Evolutionary conservation across 2,888 invertebrate genomes (phyloP), one percentile per base, ranked within the genome.

Genomic region (Blera fallax): DNA sequence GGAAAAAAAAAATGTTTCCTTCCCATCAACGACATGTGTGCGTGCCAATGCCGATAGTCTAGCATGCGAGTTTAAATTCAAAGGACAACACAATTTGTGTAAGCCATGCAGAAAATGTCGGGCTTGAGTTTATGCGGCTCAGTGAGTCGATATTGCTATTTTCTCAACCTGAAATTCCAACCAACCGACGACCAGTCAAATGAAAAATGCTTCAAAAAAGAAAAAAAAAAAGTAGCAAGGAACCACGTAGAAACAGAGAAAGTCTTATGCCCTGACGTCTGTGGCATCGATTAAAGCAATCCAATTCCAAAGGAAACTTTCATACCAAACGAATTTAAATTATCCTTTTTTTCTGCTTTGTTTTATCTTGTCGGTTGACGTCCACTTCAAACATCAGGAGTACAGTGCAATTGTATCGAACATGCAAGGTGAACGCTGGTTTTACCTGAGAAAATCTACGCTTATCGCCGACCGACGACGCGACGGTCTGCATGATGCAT

Each of bases 111-210:
- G 70, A 77, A 67, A 60, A 77, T 45, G 37, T 62, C 60, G 24
- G 52, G 60, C 60, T 77, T 77, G 52, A 77, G 77, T 77, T 77
- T 77, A 70, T 62, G 43, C 70, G 60, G 62, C 27, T 70, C 78
- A 78, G 2, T 78, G 78, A 70, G 34, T 62, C 48, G 70, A 52
- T 78, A 70, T 70, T 78, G 78, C 70, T 62, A 70, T 78, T 78
- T 78, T 34, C 69, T 52, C 34, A 74, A 70, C 62, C 54, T 70
- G 70, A 70, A 70, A 58, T 70, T 45, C 32, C 14, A 45, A 62
- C 60, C 60, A 54, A 60, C 27, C 50, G 16, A 72, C 37, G 27
- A 60, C 70, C 77, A 65, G 65, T 74, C 64, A 43, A 24, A 54
- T 54, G 70, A 52, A 69, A 70, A 54, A 62, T 37, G n/a, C 14